These are phyloP conservation scores for Bungarus multicinctus DNA, from an alignment of 2,113 vertebrate genomes.

Conservation along the genomic window DNA sequence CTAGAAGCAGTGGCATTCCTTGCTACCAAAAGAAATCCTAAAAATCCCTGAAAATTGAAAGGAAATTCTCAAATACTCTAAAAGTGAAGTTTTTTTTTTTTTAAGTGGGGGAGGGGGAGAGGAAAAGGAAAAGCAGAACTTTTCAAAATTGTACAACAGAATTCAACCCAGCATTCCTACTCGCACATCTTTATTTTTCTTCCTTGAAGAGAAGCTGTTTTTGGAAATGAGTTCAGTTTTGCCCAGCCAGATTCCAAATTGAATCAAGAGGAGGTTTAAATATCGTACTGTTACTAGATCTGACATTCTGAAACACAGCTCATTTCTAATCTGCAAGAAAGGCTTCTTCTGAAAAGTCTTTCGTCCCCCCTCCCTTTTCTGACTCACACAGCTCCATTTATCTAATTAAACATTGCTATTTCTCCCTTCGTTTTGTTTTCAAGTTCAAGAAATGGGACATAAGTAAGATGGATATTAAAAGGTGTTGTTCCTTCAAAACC, in stretches of 20 bases:
- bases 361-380: background rate
- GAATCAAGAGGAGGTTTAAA: background rate
- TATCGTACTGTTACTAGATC: background rate
- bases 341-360: background rate
- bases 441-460: constrained; percentile 13
- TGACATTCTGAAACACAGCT: background rate
- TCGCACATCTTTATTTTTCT: background rate
- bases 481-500: constrained; percentile 4
- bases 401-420: constrained; percentile 22
- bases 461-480: constrained; percentile 10
- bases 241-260: background rate
- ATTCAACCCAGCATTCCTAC: background rate
- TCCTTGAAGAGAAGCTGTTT: background rate
- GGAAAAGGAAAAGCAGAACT: background rate
- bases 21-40: background rate
- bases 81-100: background rate
- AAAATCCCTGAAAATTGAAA: background rate
- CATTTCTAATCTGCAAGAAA: background rate
- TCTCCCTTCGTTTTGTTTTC: background rate
- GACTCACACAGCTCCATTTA: background rate
- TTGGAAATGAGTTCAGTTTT: background rate
- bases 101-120: background rate
- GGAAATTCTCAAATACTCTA: background rate
- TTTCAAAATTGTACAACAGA: background rate
- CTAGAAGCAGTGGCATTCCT: background rate